These are phyloP conservation scores for Trichoplusia ni DNA, from an alignment of 1,140 invertebrate genomes.

Conservation along the genomic window DNA sequence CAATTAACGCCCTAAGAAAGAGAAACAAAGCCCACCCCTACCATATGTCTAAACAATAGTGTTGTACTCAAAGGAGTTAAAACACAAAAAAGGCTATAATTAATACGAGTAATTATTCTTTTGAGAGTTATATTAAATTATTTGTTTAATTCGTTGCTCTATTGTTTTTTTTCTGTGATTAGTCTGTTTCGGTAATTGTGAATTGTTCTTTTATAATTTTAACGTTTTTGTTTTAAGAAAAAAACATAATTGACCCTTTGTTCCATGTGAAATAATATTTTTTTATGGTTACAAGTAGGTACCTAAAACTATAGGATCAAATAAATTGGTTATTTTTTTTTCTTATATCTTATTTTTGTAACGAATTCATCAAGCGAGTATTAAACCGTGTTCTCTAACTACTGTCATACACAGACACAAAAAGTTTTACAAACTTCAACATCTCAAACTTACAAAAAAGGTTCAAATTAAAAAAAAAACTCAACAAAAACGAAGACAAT, in stretches of 20 bases:
- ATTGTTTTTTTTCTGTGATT: constrained; percentile 54
- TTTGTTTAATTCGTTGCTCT: constrained; percentile 45
- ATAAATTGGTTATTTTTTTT: no score
- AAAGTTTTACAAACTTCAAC: no score
- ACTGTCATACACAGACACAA: no score
- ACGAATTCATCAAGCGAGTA: no score
- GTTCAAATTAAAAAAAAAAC: constrained; percentile 32
- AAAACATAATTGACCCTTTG: no score
- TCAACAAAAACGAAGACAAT: constrained; percentile 55
- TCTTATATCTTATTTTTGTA: no score
- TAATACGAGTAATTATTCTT: constrained; percentile 73
- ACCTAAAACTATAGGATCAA: no score
- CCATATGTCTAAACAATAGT: constrained; percentile 18
- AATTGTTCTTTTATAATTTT: constrained; percentile 32
- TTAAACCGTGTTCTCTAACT: no score
- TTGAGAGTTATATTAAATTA: constrained; percentile 47
- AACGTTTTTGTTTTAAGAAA: constrained; percentile 1
- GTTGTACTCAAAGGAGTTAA: constrained; percentile 48
- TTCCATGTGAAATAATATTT: no score
- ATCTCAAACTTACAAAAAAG: neutral
- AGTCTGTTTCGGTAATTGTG: constrained; percentile 41
- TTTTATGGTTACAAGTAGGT: no score
- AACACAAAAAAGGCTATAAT: constrained; percentile 70
- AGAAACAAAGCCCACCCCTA: neutral
- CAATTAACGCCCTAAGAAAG: constrained; percentile 39